Conservation (phyloP, 2,888 invertebrate genomes). For the Laspeyria flexula region DNA sequence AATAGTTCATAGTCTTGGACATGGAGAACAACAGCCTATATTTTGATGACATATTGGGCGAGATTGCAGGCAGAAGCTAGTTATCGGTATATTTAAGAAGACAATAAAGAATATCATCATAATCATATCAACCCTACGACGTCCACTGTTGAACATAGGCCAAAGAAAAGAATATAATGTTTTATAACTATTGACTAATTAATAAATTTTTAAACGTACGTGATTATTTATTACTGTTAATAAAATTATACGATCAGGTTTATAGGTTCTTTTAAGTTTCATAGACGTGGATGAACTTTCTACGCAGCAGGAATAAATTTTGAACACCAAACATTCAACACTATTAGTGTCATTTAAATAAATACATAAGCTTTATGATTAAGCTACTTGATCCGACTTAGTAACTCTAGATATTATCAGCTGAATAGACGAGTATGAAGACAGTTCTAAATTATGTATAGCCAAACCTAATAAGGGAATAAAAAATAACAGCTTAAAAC, state of each 20-base stretch:
- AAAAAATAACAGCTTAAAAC: slow-evolving; percentile 19
- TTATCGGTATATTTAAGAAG: too few species aligned
- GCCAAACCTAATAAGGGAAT: slow-evolving; percentile 13
- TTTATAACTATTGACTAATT: neutral
- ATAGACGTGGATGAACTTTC: neutral
- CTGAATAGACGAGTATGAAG: too few species aligned
- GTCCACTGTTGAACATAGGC: too few species aligned
- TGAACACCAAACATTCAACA: slow-evolving; percentile 3
- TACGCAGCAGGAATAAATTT: slow-evolving; percentile 1
- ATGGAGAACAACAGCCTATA: too few species aligned
- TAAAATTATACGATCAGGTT: neutral
- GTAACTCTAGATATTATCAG: neutral
- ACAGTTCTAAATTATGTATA: slow-evolving; percentile 14
- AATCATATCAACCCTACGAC: too few species aligned
- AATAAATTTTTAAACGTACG: neutral
- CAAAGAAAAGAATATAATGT: neutral
- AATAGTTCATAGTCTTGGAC: too few species aligned
- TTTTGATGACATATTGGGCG: too few species aligned
- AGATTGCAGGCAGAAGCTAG: too few species aligned
- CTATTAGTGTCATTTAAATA: slow-evolving; percentile 4
- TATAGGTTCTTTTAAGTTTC: neutral
- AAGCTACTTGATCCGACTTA: neutral
- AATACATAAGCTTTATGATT: neutral
- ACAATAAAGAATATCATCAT: too few species aligned
- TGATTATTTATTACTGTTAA: neutral